A percentile compares a stretch with the other conserved stretches of the same genome.
Evolutionary conservation across 2,888 invertebrate species (phyloP).

Genomic region (Aricia artaxerxes): DNA sequence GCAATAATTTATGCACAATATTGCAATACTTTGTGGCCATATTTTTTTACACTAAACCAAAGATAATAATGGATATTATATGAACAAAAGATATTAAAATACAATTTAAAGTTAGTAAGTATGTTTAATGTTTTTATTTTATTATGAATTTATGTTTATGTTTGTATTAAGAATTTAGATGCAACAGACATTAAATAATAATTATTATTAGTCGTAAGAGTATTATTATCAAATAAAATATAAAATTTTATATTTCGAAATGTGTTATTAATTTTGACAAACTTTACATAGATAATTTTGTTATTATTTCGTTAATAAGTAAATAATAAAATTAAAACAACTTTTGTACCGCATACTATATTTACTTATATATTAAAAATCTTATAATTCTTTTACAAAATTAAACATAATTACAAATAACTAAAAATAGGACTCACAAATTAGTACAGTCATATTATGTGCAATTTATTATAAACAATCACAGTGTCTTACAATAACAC

Average conservation of each 20-base stretch:
- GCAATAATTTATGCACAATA: neutral
- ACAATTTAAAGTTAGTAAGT: neutral
- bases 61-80: conserved; percentile 24
- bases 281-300: too few species aligned
- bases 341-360: conserved; percentile 19
- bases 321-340: neutral
- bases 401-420: conserved; percentile 23
- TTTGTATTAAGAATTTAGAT: neutral
- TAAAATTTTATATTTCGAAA: neutral
- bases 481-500: conserved; percentile 9
- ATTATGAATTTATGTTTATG: neutral
- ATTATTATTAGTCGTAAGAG: neutral
- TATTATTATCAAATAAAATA: neutral
- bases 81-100: neutral
- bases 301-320: neutral
- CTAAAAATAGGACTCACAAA: conserved; percentile 24
- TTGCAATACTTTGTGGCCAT: conserved; percentile 24
- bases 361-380: conserved; percentile 23
- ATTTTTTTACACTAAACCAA: conserved; percentile 27
- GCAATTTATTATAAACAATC: conserved; percentile 4
- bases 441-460: conserved; percentile 25
- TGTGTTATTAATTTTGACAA: neutral
- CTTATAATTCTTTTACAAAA: conserved; percentile 26
- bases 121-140: neutral
- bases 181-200: neutral